These are phyloP conservation scores for Sterrhoptilus dennistouni DNA, from an alignment of 2,113 vertebrate species.

Conservation along the genomic window DNA sequence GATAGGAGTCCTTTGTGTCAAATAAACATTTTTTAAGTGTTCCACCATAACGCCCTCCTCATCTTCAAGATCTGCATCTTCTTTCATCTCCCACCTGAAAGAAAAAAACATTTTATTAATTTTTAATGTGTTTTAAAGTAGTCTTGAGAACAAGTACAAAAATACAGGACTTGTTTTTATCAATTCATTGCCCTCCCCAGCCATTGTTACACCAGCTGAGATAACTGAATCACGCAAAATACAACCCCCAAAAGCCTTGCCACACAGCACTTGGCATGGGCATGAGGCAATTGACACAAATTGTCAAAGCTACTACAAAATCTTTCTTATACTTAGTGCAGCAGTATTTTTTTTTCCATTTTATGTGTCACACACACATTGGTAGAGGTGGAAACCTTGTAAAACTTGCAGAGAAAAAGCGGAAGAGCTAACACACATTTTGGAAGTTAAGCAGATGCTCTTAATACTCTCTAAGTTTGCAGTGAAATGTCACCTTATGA, in stretches of 20 bases:
- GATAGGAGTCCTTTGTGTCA: constrained; percentile 54
- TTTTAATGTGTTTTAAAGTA: neutral
- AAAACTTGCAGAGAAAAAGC: neutral
- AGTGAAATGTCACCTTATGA: neutral
- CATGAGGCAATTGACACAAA: neutral
- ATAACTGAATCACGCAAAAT: neutral
- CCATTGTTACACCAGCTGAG: accelerated
- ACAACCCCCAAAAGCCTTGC: neutral
- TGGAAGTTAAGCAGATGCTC: neutral
- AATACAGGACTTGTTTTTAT: neutral
- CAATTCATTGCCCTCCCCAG: neutral
- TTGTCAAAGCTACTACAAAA: neutral
- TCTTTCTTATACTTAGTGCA: neutral
- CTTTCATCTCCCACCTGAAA: constrained; percentile 94
- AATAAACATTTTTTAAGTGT: constrained; percentile 80
- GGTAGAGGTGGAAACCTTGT: neutral
- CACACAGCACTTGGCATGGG: neutral
- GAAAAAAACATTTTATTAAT: constrained; percentile 36
- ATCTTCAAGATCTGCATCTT: constrained; percentile 82
- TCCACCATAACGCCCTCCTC: constrained; percentile 84
- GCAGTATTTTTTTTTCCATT: neutral
- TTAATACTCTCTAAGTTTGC: neutral
- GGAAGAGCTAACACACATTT: neutral
- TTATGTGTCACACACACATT: neutral
- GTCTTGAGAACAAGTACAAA: constrained; percentile 13